Base-by-base conservation (phyloP, 2,113 vertebrate species). In the Odocoileus hemionus region DNA sequence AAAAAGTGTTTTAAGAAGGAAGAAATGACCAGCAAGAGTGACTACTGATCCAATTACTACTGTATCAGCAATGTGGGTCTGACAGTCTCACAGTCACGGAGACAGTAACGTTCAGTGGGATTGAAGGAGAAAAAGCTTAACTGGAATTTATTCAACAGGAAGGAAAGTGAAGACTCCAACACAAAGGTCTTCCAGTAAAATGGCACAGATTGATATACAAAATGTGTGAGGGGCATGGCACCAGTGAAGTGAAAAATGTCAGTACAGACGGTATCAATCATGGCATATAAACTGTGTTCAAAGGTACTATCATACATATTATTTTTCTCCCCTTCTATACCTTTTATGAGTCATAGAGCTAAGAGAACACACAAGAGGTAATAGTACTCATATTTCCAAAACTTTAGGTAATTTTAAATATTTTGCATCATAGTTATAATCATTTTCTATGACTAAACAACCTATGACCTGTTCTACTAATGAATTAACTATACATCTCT, bases 371-470 rank as follows among this genome's bases (percentile, higher is more conserved):
- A 5, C 6, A n/a, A 64, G 26, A 82, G 45, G 43, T 76, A 39
- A 86, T 0, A 33, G 70, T 82, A 30, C 50, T 67, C 50, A 36
- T 4, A 21, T 26, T 93, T 91, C 55, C 23, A 80, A 95, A 89
- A 39, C 11, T 61, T 82, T 87, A 21, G 79, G 45, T 6, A 11
- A 55, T 36, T 84, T 25, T 54, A 89, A 89, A 76, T 61, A 92
- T 86, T 52, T 82, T 43, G 55, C 21, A 79, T 78, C 70, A 54
- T 58, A 92, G 61, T 61, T 36, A 91, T 91, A 84, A 84, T 84
- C 28, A 39, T 80, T 79, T 79, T 23, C 4, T 61, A 47, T 58
- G 9, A 57, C 50, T 86, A 91, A 84, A 47, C 17, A 84, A 55
- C 25, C 8, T 12, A 43, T 25, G 78, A 52, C 17, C 28, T 86